Evolutionary conservation across 2,113 vertebrate species (phyloP).

Genomic region (Chaenocephalus aceratus): DNA sequence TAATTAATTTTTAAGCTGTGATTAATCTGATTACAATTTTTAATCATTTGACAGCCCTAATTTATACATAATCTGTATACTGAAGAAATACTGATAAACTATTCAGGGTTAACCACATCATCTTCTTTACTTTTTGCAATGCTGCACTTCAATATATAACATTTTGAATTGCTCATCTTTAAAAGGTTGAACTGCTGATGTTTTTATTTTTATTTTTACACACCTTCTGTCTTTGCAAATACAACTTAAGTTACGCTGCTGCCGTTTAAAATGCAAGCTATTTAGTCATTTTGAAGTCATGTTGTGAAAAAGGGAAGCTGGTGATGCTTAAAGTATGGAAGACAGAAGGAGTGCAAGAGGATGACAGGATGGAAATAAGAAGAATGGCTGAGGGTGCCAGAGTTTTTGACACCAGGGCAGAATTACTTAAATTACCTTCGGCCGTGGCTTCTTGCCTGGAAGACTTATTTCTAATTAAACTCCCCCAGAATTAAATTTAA

Average conservation of each 20-base stretch:
- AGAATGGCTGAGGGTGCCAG: conserved; percentile 29
- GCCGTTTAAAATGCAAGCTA: neutral
- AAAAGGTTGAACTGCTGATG: too few relatives aligned
- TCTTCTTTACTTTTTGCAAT: neutral
- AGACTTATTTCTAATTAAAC: conserved; percentile 83
- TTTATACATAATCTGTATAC: too few relatives aligned
- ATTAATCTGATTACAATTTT: too few relatives aligned
- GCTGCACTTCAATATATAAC: too few relatives aligned
- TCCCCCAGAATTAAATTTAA: conserved; percentile 76
- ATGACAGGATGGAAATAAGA: too few relatives aligned
- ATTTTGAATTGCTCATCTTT: too few relatives aligned
- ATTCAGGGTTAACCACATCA: too few relatives aligned
- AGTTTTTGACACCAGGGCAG: conserved; percentile 32
- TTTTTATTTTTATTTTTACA: too few relatives aligned
- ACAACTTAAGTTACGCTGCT: neutral
- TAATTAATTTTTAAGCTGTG: too few relatives aligned
- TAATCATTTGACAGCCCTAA: too few relatives aligned
- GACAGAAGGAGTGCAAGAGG: conserved; percentile 22
- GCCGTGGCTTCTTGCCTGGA: conserved; percentile 59
- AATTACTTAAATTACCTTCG: conserved; percentile 66
- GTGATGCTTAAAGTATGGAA: conserved; percentile 17
- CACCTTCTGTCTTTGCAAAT: neutral
- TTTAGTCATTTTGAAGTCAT: neutral
- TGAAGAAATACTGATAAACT: too few relatives aligned
- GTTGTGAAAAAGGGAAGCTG: conserved; percentile 13